Evolutionary conservation across 2,113 vertebrate genomes (phyloP).

Genomic region (Syngnathoides biaculeatus): DNA sequence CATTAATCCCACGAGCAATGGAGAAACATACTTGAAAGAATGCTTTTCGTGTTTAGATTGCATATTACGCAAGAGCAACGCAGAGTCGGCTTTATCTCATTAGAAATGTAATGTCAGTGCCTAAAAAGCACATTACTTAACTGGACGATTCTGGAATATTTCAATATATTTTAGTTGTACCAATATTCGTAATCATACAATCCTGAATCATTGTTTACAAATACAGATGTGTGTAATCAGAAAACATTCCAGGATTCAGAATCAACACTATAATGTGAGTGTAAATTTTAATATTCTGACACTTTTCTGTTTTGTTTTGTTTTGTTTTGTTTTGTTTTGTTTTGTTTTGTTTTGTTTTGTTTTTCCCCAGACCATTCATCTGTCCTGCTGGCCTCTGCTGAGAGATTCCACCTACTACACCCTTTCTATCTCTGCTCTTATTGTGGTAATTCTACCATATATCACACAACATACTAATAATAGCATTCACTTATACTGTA

Average conservation of each 20-base stretch:
- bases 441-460: constrained; percentile 80
- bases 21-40: constrained; percentile 31
- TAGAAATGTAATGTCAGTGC: constrained; percentile 13
- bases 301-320: neutral
- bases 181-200: neutral
- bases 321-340: neutral
- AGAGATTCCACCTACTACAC: constrained; percentile 93
- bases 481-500: neutral
- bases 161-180: neutral
- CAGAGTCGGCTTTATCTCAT: constrained; percentile 19
- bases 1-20: constrained; percentile 34
- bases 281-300: neutral
- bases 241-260: neutral
- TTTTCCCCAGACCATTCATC: constrained; percentile 76
- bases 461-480: neutral
- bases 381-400: constrained; percentile 89
- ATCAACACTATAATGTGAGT: neutral
- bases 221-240: neutral
- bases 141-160: neutral
- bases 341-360: neutral
- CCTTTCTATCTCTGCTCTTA: constrained; percentile 86
- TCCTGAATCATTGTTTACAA: neutral
- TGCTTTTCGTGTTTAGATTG: constrained; percentile 40
- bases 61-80: constrained; percentile 26
- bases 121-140: constrained; percentile 27